A percentile compares a stretch with the other conserved stretches of the same genome.
phyloP scores from a whole-genome alignment of 2,888 invertebrate species.

The Aphodius granarius region DNA sequence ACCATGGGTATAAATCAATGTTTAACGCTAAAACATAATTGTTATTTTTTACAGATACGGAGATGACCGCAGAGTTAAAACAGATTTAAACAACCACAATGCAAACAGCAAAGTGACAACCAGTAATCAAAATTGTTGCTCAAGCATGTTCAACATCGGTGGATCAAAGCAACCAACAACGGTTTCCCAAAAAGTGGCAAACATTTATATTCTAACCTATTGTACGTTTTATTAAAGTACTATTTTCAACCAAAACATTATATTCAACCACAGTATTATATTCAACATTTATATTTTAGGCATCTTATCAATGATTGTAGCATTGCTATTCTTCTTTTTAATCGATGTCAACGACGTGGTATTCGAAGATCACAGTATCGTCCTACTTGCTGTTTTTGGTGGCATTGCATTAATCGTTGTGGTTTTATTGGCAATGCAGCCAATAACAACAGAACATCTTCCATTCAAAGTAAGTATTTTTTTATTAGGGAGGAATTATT shows the following conservation, averaged over 20 bases:
- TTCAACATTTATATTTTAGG: not conserved
- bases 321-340: not conserved
- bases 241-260: not conserved
- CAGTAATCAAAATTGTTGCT: not conserved
- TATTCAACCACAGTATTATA: not conserved
- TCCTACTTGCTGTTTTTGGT: not conserved
- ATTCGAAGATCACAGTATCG: not conserved
- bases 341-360: not conserved
- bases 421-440: not conserved
- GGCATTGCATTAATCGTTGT: not conserved
- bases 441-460: not conserved
- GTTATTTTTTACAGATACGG: not conserved
- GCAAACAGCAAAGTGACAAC: not conserved
- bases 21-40: not conserved
- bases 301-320: not conserved
- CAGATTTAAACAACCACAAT: not conserved
- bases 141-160: not conserved
- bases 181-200: not conserved
- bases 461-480: not conserved
- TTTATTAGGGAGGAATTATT: too few relatives aligned
- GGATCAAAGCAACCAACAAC: not conserved
- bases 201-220: not conserved
- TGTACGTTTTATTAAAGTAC: not conserved
- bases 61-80: not conserved
- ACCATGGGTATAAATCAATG: not conserved